Evolutionary conservation across 2,888 invertebrate species (phyloP), one percentile per base, ranked within the genome.

Genomic region (Platycheirus albimanus): DNA sequence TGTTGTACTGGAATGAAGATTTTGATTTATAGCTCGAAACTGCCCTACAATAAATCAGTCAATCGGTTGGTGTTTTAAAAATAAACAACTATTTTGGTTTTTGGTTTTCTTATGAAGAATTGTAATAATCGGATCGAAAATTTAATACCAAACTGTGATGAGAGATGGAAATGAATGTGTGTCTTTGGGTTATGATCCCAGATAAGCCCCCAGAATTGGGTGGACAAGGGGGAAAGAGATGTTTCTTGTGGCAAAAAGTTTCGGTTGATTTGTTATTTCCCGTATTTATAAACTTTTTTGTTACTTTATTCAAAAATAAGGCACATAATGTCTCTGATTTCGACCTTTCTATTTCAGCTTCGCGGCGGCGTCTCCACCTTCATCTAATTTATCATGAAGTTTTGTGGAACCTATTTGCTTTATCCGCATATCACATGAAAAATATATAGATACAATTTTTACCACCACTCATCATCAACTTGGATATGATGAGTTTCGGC

Each of bases 11-110:
- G 61, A 30, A 61, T 47, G 67, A 24, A 51, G 33, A 24, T 19
- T 49, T 71, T 83, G 78, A 83, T 83, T 77, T 83, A 83, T 69
- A 38, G 56, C 72, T 30, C 8, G 30, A 71, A 51, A 69, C 78
- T 72, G 67, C 69, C 78, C 69, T 58, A 51, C 69, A 72, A 83
- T 83, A 83, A 83, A 83, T 83, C 83, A 78, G 51, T 67, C 74
- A 78, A 74, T 72, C 69, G 78, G 77, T 69, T 64, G 52, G 8
- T 33, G 64, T 45, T 61, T 64, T 19, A 38, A 38, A 64, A 49
- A 64, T 45, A 49, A 49, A 64, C 33, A 64, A 58, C 24, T 58
- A 41, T 69, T 13, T 33, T 13, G 5, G 30, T 19, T 19, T 20
- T 38, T 3, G 10, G 17, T 33, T 13, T 64, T 38, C 24, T 47